Percentiles rank a stretch among this genome's conserved stretches.
phyloP scores from a whole-genome alignment of 1,140 invertebrate species.

The Dendrolimus punctatus region DNA sequence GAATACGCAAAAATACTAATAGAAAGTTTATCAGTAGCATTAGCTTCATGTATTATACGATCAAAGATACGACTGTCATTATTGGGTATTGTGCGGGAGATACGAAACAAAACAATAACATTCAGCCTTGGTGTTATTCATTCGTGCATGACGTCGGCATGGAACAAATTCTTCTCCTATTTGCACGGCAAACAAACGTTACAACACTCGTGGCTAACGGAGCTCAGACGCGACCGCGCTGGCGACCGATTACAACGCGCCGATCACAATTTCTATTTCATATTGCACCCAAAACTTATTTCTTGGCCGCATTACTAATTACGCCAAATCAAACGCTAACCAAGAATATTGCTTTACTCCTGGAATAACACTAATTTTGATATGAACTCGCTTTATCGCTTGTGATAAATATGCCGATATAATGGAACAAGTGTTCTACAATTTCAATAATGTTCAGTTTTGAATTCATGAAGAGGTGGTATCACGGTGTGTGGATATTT shows the following conservation, averaged over 20 bases:
- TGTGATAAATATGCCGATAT: constrained; percentile 42
- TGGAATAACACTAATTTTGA: constrained; percentile 5
- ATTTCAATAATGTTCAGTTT: constrained; percentile 59
- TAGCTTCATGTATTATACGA: constrained; percentile 9
- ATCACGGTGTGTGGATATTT: constrained; percentile 42
- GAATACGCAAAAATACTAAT: background rate
- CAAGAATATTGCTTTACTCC: background rate
- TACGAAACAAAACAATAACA: constrained; percentile 33
- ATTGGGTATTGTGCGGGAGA: constrained; percentile 23
- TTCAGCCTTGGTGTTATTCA: constrained; percentile 46
- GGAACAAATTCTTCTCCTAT: constrained; percentile 55
- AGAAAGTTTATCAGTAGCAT: constrained; percentile 8
- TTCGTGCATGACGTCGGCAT: constrained; percentile 51
- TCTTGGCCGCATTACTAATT: constrained; percentile 15
- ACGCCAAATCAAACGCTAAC: constrained; percentile 5
- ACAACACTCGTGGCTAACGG: constrained; percentile 37
- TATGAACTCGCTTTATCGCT: constrained; percentile 37
- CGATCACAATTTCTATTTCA: constrained; percentile 13
- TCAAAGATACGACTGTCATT: background rate
- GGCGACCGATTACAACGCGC: constrained; percentile 10
- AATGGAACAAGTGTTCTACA: constrained; percentile 34
- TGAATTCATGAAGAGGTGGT: constrained; percentile 61
- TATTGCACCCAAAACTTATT: constrained; percentile 15
- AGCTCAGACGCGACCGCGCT: constrained; percentile 37
- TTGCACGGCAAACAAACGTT: constrained; percentile 50